phyloP scores from a whole-genome alignment of 2,888 invertebrate species.

The Limnephilus marmoratus region DNA sequence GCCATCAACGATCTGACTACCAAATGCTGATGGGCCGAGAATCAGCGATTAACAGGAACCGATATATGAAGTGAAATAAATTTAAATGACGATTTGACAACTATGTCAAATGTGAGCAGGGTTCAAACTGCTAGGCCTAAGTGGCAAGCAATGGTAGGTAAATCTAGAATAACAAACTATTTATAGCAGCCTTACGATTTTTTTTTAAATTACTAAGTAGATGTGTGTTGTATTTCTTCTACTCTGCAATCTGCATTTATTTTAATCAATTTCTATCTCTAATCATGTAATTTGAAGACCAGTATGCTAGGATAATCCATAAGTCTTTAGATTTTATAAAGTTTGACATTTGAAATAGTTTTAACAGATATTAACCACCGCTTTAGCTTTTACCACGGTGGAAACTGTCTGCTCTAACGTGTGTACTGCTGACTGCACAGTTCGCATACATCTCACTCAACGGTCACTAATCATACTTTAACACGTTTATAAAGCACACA shows the following conservation, averaged over 20 bases:
- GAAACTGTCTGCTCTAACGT: neutral
- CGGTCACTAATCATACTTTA: neutral
- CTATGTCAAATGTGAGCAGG: neutral
- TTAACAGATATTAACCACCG: neutral
- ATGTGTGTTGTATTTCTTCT: neutral
- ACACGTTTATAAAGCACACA: neutral
- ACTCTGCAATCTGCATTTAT: neutral
- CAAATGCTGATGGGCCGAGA: neutral
- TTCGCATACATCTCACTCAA: neutral
- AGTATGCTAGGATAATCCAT: too few species aligned
- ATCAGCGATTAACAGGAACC: neutral
- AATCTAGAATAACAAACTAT: neutral
- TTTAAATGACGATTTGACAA: neutral
- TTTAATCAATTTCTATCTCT: too few species aligned
- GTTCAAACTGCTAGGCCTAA: neutral
- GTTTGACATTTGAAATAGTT: too few species aligned
- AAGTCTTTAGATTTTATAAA: too few species aligned
- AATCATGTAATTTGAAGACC: too few species aligned
- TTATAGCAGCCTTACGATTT: neutral
- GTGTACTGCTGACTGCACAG: neutral
- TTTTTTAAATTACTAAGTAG: too few species aligned
- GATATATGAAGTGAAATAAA: too few species aligned
- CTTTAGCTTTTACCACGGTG: neutral
- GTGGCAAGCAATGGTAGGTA: neutral
- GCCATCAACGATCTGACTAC: too few species aligned